These are phyloP conservation scores for Panagrolaimus sp. DNA, from an alignment of 1,140 invertebrate genomes.

Conservation along the genomic window DNA sequence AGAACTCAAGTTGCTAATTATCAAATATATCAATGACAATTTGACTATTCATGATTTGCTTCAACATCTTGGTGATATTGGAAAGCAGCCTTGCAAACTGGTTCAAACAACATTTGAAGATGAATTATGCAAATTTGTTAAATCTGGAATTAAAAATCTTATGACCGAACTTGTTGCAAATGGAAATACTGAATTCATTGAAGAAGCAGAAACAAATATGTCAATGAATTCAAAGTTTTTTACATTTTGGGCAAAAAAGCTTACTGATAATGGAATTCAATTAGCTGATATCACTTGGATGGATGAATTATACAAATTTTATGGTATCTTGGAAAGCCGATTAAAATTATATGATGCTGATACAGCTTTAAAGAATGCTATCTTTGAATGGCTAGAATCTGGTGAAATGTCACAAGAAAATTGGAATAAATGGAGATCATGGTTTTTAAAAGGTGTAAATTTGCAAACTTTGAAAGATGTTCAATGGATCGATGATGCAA, in stretches of 20 bases:
- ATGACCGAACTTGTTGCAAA: constrained; percentile 6
- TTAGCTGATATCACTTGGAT: background rate
- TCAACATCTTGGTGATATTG: background rate
- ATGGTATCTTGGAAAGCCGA: background rate
- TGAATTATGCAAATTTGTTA: background rate
- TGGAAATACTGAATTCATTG: background rate
- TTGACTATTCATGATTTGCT: background rate
- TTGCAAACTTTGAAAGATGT: background rate
- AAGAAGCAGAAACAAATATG: background rate
- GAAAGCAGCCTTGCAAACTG: background rate
- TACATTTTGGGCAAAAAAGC: background rate
- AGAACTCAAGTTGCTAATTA: background rate
- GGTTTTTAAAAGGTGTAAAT: background rate
- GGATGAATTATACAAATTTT: background rate
- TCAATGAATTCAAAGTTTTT: background rate
- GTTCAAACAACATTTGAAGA: background rate
- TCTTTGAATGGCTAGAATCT: background rate
- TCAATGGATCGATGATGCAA: background rate
- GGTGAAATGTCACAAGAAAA: background rate
- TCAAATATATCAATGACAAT: background rate
- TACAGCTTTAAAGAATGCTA: background rate
- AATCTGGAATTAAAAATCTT: background rate
- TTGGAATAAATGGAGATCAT: background rate
- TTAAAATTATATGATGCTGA: background rate
- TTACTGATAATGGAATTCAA: background rate